Conservation (phyloP, 2,888 invertebrate species). For the Clepsis dumicolana region DNA sequence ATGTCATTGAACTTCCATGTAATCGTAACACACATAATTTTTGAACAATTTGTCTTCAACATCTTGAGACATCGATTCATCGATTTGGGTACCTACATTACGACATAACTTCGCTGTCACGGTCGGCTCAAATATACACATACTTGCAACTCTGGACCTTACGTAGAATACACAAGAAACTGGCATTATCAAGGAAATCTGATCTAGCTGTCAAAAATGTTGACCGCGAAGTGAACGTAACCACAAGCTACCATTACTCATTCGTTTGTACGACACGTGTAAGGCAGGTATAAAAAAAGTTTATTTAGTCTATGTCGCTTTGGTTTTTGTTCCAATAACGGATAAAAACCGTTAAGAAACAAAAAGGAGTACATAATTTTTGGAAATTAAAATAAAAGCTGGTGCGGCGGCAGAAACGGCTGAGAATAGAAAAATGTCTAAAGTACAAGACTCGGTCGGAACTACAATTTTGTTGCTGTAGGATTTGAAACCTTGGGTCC, state of each 20-base stretch:
- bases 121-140: background rate
- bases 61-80: slow-evolving; percentile 48
- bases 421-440: no score
- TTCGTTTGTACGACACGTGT: slow-evolving; percentile 40
- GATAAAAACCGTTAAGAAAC: background rate
- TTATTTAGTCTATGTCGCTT: slow-evolving; percentile 18
- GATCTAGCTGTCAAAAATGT: slow-evolving; percentile 45
- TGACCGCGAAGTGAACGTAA: slow-evolving; percentile 44
- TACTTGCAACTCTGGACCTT: slow-evolving; percentile 9
- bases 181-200: slow-evolving; percentile 34
- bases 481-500: no score
- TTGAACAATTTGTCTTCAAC: slow-evolving; percentile 28
- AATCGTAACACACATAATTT: slow-evolving; percentile 3
- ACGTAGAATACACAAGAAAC: slow-evolving; percentile 9
- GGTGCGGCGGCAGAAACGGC: no score
- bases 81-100: slow-evolving; percentile 31
- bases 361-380: slow-evolving; percentile 28
- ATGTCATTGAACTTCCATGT: background rate
- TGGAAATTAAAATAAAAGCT: no score
- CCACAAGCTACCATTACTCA: slow-evolving; percentile 42
- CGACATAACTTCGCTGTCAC: slow-evolving; percentile 29
- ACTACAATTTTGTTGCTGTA: no score
- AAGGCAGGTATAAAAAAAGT: slow-evolving; percentile 24
- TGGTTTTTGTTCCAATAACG: slow-evolving; percentile 14
- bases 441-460: no score